Percentiles rank a stretch among this genome's conserved stretches.
phyloP scores from a whole-genome alignment of 2,113 vertebrate species.

The Sminthopsis crassicaudata region DNA sequence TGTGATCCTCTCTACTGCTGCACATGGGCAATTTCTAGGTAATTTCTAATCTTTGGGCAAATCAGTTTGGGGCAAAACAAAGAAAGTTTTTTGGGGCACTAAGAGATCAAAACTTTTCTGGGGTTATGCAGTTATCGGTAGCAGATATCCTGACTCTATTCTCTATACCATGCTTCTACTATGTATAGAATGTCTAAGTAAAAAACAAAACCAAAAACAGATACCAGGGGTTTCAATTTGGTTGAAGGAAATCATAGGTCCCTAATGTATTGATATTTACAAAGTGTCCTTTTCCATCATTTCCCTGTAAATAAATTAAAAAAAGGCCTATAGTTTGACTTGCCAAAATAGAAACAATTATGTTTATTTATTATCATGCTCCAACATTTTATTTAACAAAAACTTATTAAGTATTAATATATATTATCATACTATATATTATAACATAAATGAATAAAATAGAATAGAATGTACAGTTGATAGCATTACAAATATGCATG shows the following conservation, averaged over 20 bases:
- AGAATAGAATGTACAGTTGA: background rate
- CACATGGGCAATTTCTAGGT: background rate
- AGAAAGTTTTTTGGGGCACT: background rate
- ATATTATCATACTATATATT: background rate
- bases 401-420: background rate
- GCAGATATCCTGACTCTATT: background rate
- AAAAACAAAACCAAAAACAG: background rate
- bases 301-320: background rate
- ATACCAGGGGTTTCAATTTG: background rate
- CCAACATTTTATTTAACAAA: background rate
- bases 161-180: background rate
- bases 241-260: background rate
- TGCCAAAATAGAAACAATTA: background rate
- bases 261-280: background rate
- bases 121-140: background rate
- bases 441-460: background rate
- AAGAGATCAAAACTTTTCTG: background rate
- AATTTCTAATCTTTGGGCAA: background rate
- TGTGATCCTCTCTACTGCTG: background rate
- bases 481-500: background rate
- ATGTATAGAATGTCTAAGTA: background rate
- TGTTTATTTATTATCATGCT: background rate
- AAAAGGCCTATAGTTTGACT: background rate
- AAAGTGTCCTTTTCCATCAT: background rate
- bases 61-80: too few relatives aligned